Percentiles rank a stretch among this genome's conserved stretches.
These are phyloP conservation scores for Latheticus oryzae DNA, from an alignment of 2,888 invertebrate genomes.

Conservation along the genomic window DNA sequence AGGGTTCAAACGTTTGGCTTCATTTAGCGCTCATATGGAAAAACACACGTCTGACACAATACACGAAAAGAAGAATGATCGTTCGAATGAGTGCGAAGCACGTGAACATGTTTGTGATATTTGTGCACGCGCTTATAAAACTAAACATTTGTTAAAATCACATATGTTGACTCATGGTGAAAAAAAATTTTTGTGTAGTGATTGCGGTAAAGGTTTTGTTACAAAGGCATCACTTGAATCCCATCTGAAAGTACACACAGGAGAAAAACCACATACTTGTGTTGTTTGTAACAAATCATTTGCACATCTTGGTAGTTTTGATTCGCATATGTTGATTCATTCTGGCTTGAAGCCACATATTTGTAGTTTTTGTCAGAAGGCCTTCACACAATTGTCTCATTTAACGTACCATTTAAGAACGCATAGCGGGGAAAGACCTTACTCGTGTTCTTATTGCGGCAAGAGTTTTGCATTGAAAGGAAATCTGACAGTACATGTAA, in stretches of 20 bases:
- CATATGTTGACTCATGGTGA: slow-evolving; percentile 49
- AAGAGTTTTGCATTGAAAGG: slow-evolving; percentile 63
- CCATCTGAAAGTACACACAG: slow-evolving; percentile 56
- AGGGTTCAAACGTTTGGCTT: slow-evolving; percentile 38
- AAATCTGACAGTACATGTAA: slow-evolving; percentile 63
- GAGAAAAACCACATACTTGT: slow-evolving; percentile 57
- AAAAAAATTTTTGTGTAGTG: slow-evolving; percentile 48
- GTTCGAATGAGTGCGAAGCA: not conserved
- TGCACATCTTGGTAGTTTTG: slow-evolving; percentile 54
- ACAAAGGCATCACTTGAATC: slow-evolving; percentile 50
- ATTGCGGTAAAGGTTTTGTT: slow-evolving; percentile 51
- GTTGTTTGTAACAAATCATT: slow-evolving; percentile 57
- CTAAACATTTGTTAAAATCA: slow-evolving; percentile 45
- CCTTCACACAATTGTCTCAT: slow-evolving; percentile 56
- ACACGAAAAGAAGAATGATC: slow-evolving; percentile 2
- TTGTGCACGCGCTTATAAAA: slow-evolving; percentile 40
- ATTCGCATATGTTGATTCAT: slow-evolving; percentile 57
- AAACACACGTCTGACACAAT: slow-evolving; percentile 31
- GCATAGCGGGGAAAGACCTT: slow-evolving; percentile 57
- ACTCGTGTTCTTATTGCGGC: slow-evolving; percentile 45
- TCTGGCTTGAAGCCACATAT: slow-evolving; percentile 60
- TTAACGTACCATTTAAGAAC: slow-evolving; percentile 55
- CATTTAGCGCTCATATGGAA: slow-evolving; percentile 44
- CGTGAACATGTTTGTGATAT: slow-evolving; percentile 31
- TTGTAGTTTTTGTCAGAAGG: slow-evolving; percentile 63